Percentiles rank a stretch among this genome's conserved stretches.
Conservation (phyloP, 2,888 invertebrate genomes). For the Microctonus hyperodae region DNA sequence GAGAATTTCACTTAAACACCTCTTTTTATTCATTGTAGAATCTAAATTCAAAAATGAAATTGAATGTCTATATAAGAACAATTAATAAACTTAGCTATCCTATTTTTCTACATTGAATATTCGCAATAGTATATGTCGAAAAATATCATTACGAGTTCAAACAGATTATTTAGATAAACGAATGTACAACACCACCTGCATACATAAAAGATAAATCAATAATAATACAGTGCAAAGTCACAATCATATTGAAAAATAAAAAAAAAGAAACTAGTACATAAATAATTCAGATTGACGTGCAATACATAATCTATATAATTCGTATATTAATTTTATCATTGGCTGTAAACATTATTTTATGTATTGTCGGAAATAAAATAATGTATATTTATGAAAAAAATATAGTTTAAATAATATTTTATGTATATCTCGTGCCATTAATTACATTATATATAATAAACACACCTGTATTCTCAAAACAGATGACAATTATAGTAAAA, state of each 20-base stretch:
- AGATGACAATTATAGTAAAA: neutral
- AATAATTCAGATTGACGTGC: slow-evolving; percentile 39
- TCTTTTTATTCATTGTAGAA: neutral
- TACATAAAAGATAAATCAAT: slow-evolving; percentile 9
- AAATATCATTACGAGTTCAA: slow-evolving; percentile 25
- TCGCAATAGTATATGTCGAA: slow-evolving; percentile 36
- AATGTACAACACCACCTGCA: slow-evolving; percentile 27
- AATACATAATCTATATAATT: slow-evolving; percentile 34
- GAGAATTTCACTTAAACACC: slow-evolving; percentile 6
- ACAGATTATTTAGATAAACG: neutral
- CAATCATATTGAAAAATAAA: slow-evolving; percentile 28
- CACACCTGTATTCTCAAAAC: neutral
- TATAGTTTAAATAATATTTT: slow-evolving; percentile 13
- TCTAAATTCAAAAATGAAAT: neutral
- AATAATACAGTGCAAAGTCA: slow-evolving; percentile 19
- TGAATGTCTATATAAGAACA: slow-evolving; percentile 17
- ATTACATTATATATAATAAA: neutral
- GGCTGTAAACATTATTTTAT: slow-evolving; percentile 41
- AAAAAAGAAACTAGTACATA: slow-evolving; percentile 32
- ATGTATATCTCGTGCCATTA: slow-evolving; percentile 4
- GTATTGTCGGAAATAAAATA: slow-evolving; percentile 27
- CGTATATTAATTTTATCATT: slow-evolving; percentile 44
- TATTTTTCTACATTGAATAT: slow-evolving; percentile 59
- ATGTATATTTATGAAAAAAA: slow-evolving; percentile 33
- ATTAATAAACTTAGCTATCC: slow-evolving; percentile 44